Evolutionary conservation across 2,888 invertebrate species (phyloP), one percentile per base, ranked within the genome.

Genomic region (Ochropleura plecta): DNA sequence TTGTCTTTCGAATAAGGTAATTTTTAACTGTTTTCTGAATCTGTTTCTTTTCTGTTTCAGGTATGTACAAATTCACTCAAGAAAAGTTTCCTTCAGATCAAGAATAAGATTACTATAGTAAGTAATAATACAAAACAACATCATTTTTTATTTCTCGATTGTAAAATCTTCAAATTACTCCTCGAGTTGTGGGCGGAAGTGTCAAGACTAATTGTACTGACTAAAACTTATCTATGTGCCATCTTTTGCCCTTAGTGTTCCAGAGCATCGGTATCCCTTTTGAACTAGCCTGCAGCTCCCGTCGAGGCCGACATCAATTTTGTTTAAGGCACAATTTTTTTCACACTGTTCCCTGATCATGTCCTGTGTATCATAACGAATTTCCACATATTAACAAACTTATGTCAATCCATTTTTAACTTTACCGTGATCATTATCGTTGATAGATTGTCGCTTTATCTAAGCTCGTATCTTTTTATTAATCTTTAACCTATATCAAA

Each of bases 1-100:
- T 64, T 5, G 0, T 18, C 16, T 18, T 40, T 48, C 6, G 4
- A n/a, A 9, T 7, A 10, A 46, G 10, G 4, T 53, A 5, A 14
- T 40, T 46, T 67, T 40, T n/a, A 6, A 18, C 7, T 7, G 2
- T 62, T 49, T 18, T 59, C 14, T 12, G n/a, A 46, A 30, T 14
- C 20, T 70, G 46, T 40, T 16, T 55, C 10, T 62, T 73, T n/a
- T 55, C 57, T 76, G 60, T 81, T 82, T 49, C 81, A 82, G 81
- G 81, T 82, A 82, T 76, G 65, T 49, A 20, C 44, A 30, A 16
- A 18, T 59, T 62, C 20, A 8, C 6, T n/a, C n/a, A 44, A 1
- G 9, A 40, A 14, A 46, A 49, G 3, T 12, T 16, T 57, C 6
- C 3, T 62, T 42, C n/a, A 18, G 14, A 14, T 57, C 20, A 10